Evolutionary conservation across 2,888 invertebrate species (phyloP).

Genomic region (Phrixothrix hirtus): DNA sequence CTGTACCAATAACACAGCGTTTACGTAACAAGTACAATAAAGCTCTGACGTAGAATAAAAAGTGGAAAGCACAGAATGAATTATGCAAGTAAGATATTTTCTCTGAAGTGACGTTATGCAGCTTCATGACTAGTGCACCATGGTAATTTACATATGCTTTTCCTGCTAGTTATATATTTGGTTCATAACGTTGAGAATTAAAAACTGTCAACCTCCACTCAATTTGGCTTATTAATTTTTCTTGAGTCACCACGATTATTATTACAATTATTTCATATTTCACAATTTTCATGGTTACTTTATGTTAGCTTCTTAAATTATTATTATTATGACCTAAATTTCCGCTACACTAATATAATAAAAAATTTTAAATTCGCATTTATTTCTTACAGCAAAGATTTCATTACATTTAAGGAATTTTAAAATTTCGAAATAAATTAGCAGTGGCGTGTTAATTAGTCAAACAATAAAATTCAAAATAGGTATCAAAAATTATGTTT

Average conservation of each 20-base stretch:
- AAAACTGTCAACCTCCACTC: constrained; percentile 32
- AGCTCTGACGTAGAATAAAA: constrained; percentile 14
- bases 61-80: constrained; percentile 17
- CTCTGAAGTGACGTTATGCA: constrained; percentile 17
- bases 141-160: constrained; percentile 28
- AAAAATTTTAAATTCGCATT: no score
- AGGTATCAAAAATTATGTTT: no score
- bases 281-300: constrained; percentile 35
- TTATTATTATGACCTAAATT: constrained; percentile 21
- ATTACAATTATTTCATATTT: constrained; percentile 32
- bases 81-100: constrained; percentile 25
- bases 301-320: constrained; percentile 24
- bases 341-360: not conserved
- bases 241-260: constrained; percentile 31
- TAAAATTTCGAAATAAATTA: no score
- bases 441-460: no score
- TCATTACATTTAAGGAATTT: no score
- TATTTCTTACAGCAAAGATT: no score
- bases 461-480: no score
- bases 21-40: constrained; percentile 1
- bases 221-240: constrained; percentile 34
- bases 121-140: constrained; percentile 22
- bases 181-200: constrained; percentile 24
- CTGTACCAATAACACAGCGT: not conserved
- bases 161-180: constrained; percentile 24